Evolutionary conservation across 2,888 invertebrate genomes (phyloP).

Genomic region (Marasmarcha lunaedactyla): DNA sequence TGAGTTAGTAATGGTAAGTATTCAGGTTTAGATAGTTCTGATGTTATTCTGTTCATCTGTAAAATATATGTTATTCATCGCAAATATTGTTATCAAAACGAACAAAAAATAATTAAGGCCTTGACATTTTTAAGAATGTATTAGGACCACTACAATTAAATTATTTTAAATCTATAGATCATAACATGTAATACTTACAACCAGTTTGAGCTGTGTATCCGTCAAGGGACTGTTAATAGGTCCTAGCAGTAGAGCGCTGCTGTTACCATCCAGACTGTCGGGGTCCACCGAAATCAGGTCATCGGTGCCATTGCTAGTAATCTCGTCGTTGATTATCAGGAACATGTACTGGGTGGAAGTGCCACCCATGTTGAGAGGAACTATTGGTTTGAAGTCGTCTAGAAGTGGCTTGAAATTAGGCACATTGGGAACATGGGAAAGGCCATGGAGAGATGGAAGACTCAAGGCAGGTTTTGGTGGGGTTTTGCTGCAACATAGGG

Average conservation of each 20-base stretch:
- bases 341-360: constrained; percentile 42
- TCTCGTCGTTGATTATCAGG: constrained; percentile 53
- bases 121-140: too few species aligned
- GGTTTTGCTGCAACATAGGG: constrained; percentile 45
- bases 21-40: constrained; percentile 48
- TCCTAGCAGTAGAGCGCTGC: constrained; percentile 49
- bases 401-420: not conserved
- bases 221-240: constrained; percentile 44
- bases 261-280: constrained; percentile 46
- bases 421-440: not conserved
- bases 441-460: too few species aligned
- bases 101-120: not conserved
- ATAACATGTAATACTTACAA: constrained; percentile 50
- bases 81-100: not conserved
- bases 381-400: not conserved
- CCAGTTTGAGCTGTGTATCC: constrained; percentile 39
- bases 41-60: constrained; percentile 49
- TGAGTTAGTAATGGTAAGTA: constrained; percentile 45
- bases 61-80: constrained; percentile 20
- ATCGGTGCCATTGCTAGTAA: constrained; percentile 38
- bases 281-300: constrained; percentile 51
- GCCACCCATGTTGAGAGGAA: constrained; percentile 6
- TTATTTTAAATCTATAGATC: too few species aligned
- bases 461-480: constrained; percentile 11
- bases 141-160: too few species aligned